Evolutionary conservation across 1,140 invertebrate species (phyloP), one percentile per base, ranked within the genome.

Genomic region (Plodia interpunctella): DNA sequence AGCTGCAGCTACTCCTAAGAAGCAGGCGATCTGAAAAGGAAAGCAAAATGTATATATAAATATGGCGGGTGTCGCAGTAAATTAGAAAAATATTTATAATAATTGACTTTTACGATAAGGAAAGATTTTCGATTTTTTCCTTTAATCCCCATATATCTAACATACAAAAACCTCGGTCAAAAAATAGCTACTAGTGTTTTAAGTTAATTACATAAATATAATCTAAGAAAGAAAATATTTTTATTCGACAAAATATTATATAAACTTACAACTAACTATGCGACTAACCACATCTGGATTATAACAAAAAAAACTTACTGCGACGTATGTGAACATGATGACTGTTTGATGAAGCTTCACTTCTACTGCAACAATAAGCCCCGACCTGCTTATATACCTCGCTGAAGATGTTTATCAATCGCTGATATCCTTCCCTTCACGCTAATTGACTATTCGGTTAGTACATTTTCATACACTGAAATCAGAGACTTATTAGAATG

Each of bases 371-470:
- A 44, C 28, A 21, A 17, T 25, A 25, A 8, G 13, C n/a, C 13
- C 38, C 11, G 51, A 53, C 20, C 32, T 30, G 56, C 28, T 65
- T 61, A 54, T 66, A 66, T 62, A 62, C 56, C 18, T n/a, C 52
- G 32, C 38, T 13, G 25, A 30, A 32, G 56, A 21, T 18, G 30
- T 80, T 81, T 74, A 76, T 77, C 65, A 77, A 83, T 72, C 65
- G 68, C 63, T 71, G 63, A 63, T 67, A 80, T 80, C 80, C 76
- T 82, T 80, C 70, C 62, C 59, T 78, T 83, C 78, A 88, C 85
- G 85, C 81, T 86, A 63, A 83, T 84, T 88, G 74, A 72, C 53
- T 80, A 87, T 86, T 84, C 77, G 69, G 55, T 63, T 74, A 65
- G 57, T 56, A 59, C 21, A 60, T 87, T 87, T 85, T 87, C 78